Evolutionary conservation across 2,113 vertebrate genomes (phyloP).

Genomic region (Syngnathus typhle): DNA sequence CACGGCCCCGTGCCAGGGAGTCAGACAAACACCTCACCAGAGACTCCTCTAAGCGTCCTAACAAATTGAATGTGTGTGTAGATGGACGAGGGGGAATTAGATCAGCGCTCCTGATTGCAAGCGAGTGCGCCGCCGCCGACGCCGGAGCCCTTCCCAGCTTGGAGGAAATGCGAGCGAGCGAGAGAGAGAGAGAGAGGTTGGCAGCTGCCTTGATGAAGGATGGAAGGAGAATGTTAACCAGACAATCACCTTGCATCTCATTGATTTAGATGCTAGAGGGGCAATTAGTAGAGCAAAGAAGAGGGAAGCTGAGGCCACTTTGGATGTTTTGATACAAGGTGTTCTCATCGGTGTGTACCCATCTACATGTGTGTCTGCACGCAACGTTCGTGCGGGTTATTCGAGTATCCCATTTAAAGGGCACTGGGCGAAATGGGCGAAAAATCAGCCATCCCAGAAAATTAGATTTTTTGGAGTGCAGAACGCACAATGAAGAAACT

Average conservation of each 20-base stretch:
- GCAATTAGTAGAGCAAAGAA: slow-evolving; percentile 64
- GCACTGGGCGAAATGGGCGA: neutral
- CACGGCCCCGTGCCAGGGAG: slow-evolving; percentile 50
- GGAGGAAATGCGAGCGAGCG: slow-evolving; percentile 51
- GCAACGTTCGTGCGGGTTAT: neutral
- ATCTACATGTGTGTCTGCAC: slow-evolving; percentile 27
- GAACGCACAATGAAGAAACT: neutral
- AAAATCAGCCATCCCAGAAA: slow-evolving; percentile 4
- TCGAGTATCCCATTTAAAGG: neutral
- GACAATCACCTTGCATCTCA: slow-evolving; percentile 71
- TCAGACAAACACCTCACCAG: slow-evolving; percentile 69
- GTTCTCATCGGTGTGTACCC: slow-evolving; percentile 57
- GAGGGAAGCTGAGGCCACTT: slow-evolving; percentile 59
- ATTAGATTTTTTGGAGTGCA: neutral
- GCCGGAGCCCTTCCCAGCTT: slow-evolving; percentile 59
- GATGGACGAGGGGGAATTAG: slow-evolving; percentile 72
- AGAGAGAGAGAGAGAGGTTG: slow-evolving; percentile 32
- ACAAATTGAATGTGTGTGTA: slow-evolving; percentile 77
- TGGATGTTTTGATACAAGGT: slow-evolving; percentile 66
- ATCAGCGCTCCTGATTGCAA: slow-evolving; percentile 73
- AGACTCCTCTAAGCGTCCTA: slow-evolving; percentile 68
- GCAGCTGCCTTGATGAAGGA: slow-evolving; percentile 66
- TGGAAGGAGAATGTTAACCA: slow-evolving; percentile 73
- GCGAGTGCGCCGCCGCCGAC: slow-evolving; percentile 65
- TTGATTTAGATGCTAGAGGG: slow-evolving; percentile 68